phyloP scores from a whole-genome alignment of 1,140 invertebrate species.

The Drosophila littoralis region DNA sequence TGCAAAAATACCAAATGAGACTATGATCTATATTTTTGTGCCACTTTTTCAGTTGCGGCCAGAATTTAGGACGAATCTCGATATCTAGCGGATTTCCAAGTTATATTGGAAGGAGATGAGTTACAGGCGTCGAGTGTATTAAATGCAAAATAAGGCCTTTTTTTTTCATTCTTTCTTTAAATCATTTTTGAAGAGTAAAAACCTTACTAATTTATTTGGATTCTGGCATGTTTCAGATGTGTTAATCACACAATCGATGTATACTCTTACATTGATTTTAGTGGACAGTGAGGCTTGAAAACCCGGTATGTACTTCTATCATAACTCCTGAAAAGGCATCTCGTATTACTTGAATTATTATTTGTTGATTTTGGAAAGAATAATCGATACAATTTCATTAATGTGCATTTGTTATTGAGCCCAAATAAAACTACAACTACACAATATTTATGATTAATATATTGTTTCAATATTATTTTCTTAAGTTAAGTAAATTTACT shows the following conservation, averaged over 20 bases:
- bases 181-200: slow-evolving; percentile 8
- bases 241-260: slow-evolving; percentile 30
- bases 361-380: slow-evolving; percentile 53
- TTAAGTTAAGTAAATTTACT: not conserved
- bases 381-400: slow-evolving; percentile 48
- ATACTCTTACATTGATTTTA: slow-evolving; percentile 27
- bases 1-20: slow-evolving; percentile 44
- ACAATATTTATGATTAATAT: slow-evolving; percentile 44
- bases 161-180: slow-evolving; percentile 5
- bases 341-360: slow-evolving; percentile 20
- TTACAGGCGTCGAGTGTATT: slow-evolving; percentile 36
- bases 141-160: slow-evolving; percentile 27
- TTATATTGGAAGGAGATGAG: slow-evolving; percentile 33
- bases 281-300: slow-evolving; percentile 49
- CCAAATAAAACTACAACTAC: slow-evolving; percentile 38
- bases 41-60: slow-evolving; percentile 59
- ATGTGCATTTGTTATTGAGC: slow-evolving; percentile 45
- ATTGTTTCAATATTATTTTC: not conserved
- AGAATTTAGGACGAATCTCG: slow-evolving; percentile 40
- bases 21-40: slow-evolving; percentile 55
- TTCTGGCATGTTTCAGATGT: slow-evolving; percentile 49
- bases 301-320: slow-evolving; percentile 61
- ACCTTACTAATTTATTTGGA: slow-evolving; percentile 51
- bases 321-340: slow-evolving; percentile 43
- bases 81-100: slow-evolving; percentile 35